A percentile compares a stretch with the other conserved stretches of the same genome.
Evolutionary conservation across 2,888 invertebrate genomes (phyloP).

Genomic region (Netelia fuscicornis): DNA sequence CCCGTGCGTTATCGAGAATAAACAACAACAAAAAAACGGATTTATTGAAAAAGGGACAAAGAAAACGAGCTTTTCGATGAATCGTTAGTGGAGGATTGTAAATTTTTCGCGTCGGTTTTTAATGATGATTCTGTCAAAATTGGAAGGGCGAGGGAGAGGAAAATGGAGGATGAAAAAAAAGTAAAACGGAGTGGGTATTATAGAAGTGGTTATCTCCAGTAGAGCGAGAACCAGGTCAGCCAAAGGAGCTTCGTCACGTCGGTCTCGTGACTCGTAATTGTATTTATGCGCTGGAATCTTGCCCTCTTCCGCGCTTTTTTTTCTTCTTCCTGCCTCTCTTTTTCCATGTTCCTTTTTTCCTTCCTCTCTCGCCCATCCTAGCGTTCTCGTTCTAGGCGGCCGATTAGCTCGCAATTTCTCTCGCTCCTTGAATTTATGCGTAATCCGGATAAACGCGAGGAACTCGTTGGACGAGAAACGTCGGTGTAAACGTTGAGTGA

Average conservation of each 20-base stretch:
- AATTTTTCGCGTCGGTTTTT: background rate
- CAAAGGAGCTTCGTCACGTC: conserved; percentile 62
- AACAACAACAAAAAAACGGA: too few species aligned
- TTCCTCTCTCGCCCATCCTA: conserved; percentile 16
- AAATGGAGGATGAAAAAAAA: background rate
- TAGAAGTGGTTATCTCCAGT: conserved; percentile 40
- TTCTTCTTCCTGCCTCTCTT: background rate
- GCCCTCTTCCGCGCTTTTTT: conserved; percentile 28
- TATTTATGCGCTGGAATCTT: conserved; percentile 65
- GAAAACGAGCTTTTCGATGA: too few species aligned
- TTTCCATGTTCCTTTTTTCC: background rate
- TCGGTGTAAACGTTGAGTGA: conserved; percentile 15
- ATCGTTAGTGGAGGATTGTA: background rate
- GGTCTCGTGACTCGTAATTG: conserved; percentile 65
- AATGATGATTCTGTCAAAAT: background rate
- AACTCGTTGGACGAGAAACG: conserved; percentile 4
- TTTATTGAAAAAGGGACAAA: background rate
- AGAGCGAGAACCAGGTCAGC: conserved; percentile 61
- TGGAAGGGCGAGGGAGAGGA: background rate
- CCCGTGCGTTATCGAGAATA: too few species aligned
- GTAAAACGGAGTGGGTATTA: background rate
- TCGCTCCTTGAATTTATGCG: conserved; percentile 59
- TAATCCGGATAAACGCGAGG: conserved; percentile 54
- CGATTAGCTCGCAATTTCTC: conserved; percentile 65
- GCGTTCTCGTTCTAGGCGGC: conserved; percentile 26